Evolutionary conservation across 2,797 vertebrate genomes (phyloP).

Genomic region (Tokudaia muenninki): DNA sequence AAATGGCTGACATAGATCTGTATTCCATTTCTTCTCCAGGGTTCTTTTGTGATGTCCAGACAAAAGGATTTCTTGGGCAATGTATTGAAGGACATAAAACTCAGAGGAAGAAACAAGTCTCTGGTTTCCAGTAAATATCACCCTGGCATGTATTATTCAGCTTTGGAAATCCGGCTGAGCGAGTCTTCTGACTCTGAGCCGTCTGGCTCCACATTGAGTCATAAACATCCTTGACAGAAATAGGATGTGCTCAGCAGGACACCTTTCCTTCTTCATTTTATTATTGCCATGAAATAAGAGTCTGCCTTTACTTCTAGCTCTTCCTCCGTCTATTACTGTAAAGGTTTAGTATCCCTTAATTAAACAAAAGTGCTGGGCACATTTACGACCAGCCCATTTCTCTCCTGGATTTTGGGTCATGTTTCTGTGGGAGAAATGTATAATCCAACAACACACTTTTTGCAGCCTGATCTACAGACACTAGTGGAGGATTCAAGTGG

Average conservation of each 20-base stretch:
- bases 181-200: constrained; percentile 63
- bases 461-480: neutral
- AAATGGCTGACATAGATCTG: neutral
- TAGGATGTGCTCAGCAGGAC: constrained; percentile 63
- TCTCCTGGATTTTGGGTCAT: neutral
- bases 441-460: neutral
- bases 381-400: neutral
- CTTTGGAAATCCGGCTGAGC: constrained; percentile 63
- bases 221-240: constrained; percentile 77
- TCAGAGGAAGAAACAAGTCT: constrained; percentile 51
- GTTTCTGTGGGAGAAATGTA: neutral
- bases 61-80: constrained; percentile 30
- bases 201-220: constrained; percentile 63
- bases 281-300: constrained; percentile 53
- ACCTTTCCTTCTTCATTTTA: constrained; percentile 43
- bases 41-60: constrained; percentile 33
- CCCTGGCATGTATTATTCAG: constrained; percentile 66
- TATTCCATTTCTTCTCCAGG: constrained; percentile 15
- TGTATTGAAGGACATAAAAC: constrained; percentile 31
- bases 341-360: constrained; percentile 3
- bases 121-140: constrained; percentile 51
- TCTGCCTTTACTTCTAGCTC: neutral
- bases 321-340: neutral
- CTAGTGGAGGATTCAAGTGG: neutral
- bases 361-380: constrained; percentile 26